Percentiles rank a stretch among this genome's conserved stretches.
phyloP scores from a whole-genome alignment of 1,140 invertebrate species.

The Drosophila serrata region DNA sequence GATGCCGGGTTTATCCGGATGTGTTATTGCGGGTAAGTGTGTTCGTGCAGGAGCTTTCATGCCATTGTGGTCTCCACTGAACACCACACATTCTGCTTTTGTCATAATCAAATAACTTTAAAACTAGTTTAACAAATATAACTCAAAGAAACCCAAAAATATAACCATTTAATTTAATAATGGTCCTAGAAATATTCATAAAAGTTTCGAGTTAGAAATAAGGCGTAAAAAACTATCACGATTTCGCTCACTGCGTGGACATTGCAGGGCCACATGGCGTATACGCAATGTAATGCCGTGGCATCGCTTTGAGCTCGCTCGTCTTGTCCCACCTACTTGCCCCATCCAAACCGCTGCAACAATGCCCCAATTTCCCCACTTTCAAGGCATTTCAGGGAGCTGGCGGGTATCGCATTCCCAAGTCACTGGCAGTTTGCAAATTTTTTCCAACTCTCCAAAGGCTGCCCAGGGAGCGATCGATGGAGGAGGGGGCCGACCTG shows the following conservation, averaged over 20 bases:
- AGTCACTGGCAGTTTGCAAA: slow-evolving; percentile 56
- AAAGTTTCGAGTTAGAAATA: not conserved
- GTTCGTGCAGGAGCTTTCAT: not conserved
- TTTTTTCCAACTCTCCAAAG: slow-evolving; percentile 36
- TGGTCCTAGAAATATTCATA: not conserved
- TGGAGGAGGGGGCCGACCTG: not conserved
- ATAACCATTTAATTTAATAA: not conserved
- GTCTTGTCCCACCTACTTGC: not conserved
- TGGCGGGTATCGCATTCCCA: slow-evolving; percentile 40
- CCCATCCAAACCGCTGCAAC: not conserved
- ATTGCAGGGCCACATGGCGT: slow-evolving; percentile 21
- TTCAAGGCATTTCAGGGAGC: slow-evolving; percentile 25
- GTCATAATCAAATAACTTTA: not conserved
- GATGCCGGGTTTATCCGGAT: slow-evolving; percentile 43
- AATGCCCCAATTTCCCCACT: slow-evolving; percentile 4
- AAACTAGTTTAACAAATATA: not conserved
- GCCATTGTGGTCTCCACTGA: not conserved
- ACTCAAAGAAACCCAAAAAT: not conserved
- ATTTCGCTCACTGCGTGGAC: not conserved
- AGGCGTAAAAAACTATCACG: no score
- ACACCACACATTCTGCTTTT: not conserved
- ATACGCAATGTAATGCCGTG: slow-evolving; percentile 43
- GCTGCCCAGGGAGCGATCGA: not conserved
- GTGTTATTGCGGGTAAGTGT: not conserved
- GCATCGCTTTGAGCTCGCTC: slow-evolving; percentile 40